These are phyloP conservation scores for Pavo muticus DNA, from an alignment of 2,113 vertebrate species.

Conservation along the genomic window DNA sequence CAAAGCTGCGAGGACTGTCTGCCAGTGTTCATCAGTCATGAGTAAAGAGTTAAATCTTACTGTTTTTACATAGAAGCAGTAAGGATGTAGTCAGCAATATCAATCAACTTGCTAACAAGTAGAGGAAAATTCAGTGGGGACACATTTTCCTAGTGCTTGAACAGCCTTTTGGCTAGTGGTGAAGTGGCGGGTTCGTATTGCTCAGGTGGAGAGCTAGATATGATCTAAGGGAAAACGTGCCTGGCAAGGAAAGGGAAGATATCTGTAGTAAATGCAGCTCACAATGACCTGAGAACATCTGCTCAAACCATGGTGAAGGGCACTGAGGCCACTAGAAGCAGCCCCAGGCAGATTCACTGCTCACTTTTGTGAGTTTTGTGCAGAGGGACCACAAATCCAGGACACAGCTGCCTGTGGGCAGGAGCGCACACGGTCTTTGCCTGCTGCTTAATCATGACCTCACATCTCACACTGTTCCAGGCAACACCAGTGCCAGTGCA, in stretches of 20 bases:
- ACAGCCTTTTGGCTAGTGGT: background rate
- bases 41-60: background rate
- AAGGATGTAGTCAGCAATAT: background rate
- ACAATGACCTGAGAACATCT: background rate
- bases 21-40: background rate
- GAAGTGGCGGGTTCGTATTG: background rate
- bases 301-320: rapidly evolving
- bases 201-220: background rate
- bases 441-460: background rate
- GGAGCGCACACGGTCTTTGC: background rate
- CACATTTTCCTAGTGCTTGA: background rate
- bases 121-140: background rate
- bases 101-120: background rate
- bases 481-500: background rate
- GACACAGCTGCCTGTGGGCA: background rate
- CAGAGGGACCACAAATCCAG: background rate
- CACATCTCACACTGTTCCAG: rapidly evolving
- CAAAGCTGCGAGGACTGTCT: background rate
- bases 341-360: background rate
- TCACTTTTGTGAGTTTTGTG: rapidly evolving
- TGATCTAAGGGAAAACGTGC: background rate
- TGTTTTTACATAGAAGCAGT: background rate
- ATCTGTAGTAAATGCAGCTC: background rate
- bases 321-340: rapidly evolving
- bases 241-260: background rate